Evolutionary conservation across 2,113 vertebrate species (phyloP).

Genomic region (Dipodomys stephensi): DNA sequence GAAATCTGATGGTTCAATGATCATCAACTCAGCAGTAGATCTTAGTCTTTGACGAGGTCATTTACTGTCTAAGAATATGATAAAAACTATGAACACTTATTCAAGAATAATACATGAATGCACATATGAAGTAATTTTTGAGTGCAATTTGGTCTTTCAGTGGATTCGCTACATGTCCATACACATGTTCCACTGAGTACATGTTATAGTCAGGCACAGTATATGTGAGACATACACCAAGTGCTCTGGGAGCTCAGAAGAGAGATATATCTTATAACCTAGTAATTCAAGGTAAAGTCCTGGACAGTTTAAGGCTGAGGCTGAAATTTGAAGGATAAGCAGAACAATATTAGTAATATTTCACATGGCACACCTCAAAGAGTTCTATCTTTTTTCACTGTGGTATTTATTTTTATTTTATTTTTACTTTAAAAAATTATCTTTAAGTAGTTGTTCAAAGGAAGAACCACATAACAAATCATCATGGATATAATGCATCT

Average conservation of each 20-base stretch:
- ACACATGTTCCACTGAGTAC: background rate
- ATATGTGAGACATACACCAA: background rate
- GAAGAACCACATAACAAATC: too few relatives aligned
- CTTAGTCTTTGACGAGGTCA: conserved; percentile 45
- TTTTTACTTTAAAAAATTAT: too few relatives aligned
- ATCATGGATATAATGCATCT: too few relatives aligned
- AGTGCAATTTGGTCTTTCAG: conserved; percentile 8
- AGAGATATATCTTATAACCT: background rate
- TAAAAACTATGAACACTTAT: background rate
- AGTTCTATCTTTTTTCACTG: background rate
- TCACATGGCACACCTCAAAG: background rate
- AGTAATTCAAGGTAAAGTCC: background rate
- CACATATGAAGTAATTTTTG: background rate
- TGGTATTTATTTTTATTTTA: too few relatives aligned
- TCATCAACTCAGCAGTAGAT: conserved; percentile 49
- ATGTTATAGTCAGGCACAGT: background rate
- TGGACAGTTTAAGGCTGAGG: background rate
- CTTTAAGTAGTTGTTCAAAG: too few relatives aligned
- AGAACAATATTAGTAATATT: background rate
- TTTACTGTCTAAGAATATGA: conserved; percentile 58
- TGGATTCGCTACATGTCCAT: background rate
- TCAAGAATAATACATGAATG: conserved; percentile 31
- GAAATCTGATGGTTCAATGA: conserved; percentile 50
- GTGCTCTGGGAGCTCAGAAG: background rate
- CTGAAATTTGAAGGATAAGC: background rate